Evolutionary conservation across 2,888 invertebrate genomes (phyloP).

Genomic region (Andrena trimmerana): DNA sequence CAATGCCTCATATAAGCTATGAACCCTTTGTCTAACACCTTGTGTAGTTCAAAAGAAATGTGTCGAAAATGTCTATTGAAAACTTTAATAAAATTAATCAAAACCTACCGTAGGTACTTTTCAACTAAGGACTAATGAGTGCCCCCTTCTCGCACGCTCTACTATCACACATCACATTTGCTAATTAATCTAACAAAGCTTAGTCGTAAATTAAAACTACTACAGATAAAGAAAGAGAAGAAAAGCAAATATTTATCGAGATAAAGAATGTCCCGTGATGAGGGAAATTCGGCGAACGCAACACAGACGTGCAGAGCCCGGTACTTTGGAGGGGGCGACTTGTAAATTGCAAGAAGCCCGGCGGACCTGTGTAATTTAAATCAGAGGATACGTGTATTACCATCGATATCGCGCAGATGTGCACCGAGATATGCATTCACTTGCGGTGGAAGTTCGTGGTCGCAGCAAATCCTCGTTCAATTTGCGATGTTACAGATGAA

Average conservation of each 20-base stretch:
- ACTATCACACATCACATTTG: no score
- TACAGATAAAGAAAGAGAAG: no score
- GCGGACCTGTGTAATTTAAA: slow-evolving; percentile 69
- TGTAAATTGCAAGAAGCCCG: slow-evolving; percentile 62
- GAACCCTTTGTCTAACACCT: no score
- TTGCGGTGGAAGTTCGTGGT: slow-evolving; percentile 80
- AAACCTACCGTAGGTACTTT: no score
- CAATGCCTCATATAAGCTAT: no score
- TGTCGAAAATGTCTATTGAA: no score
- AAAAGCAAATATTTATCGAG: background rate
- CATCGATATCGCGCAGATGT: slow-evolving; percentile 64
- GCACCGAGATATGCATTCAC: slow-evolving; percentile 78
- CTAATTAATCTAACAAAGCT: no score
- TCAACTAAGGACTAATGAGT: no score
- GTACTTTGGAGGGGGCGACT: slow-evolving; percentile 42
- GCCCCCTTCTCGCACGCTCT: no score
- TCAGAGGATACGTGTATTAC: slow-evolving; percentile 71
- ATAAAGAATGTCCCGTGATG: background rate
- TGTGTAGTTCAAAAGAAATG: no score
- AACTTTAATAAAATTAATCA: no score
- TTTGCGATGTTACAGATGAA: slow-evolving; percentile 82
- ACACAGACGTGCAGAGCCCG: slow-evolving; percentile 25
- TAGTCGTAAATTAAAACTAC: no score
- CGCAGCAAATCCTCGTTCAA: slow-evolving; percentile 82
- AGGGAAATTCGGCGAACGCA: background rate